Base-by-base conservation (phyloP, 2,797 vertebrate species). In the Argya squamiceps region DNA sequence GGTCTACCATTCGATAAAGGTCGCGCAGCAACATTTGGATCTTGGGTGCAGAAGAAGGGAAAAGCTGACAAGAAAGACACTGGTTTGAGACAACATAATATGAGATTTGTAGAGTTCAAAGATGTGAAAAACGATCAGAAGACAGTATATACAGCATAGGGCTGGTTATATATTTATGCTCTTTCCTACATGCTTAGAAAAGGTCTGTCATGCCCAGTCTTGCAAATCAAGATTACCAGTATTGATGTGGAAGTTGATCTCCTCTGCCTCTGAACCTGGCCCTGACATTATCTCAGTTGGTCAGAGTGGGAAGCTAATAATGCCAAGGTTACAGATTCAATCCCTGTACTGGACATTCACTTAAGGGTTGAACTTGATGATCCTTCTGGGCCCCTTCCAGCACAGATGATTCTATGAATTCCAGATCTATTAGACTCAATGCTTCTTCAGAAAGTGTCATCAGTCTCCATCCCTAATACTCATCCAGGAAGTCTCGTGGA, bases 61-160 rank as follows among this genome's bases (percentile, higher is more conserved):
- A 98, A 78, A 99, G 97, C 99, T 99, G 96, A 95, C 49, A 96
- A 98, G 73, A 93, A 82, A 97, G 59, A 92, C 5, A 88, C 4
- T 53, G 43, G 75, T 91, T 86, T 82, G 52, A 85, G 30, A 89
- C 37, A 56, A 41, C 24, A 53, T 20, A 44, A 91, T 75, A 65
- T 43, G 52, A 63, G 23, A 74, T 52, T 60, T 53, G 15, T 60
- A 46, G 68, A 88, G 70, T 39, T 15, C 14, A 80, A 50, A 80
- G 50, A 49, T 47, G 11, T 46, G 26, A 79, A 62, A 74, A 92
- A 63, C 19, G 0, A 36, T 63, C 24, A 86, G 52, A 60, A 85
- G 41, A 29, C 24, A 74, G 6, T 10, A 23, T 37, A 55, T 46
- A 34, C 16, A 76, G 14, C 23, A 44, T 27, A 43, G 1, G 1